phyloP scores from a whole-genome alignment of 2,113 vertebrate genomes.

The Accipiter cooperii region DNA sequence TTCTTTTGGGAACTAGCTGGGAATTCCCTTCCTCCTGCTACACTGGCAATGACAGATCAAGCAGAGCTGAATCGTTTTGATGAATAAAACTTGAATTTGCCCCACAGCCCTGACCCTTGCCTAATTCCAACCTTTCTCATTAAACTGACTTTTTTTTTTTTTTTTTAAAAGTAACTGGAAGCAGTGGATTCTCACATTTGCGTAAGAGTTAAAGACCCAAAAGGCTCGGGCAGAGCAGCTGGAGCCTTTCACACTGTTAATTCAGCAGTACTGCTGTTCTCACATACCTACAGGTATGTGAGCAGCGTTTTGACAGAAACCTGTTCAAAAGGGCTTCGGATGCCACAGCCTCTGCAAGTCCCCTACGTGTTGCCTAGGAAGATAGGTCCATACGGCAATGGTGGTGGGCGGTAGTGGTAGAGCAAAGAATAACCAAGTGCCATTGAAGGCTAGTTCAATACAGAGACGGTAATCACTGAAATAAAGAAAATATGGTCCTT shows the following conservation, averaged over 20 bases:
- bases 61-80: neutral
- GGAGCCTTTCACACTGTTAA: neutral
- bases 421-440: neutral
- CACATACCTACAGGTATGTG: rapidly evolving
- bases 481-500: neutral
- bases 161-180: neutral
- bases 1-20: neutral
- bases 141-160: neutral
- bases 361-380: rapidly evolving
- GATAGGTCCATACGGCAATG: neutral
- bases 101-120: neutral
- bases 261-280: neutral
- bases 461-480: neutral
- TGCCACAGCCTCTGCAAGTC: neutral
- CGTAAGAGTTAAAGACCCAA: neutral
- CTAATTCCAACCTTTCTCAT: neutral
- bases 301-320: neutral
- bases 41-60: neutral
- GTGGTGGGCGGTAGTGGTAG: neutral
- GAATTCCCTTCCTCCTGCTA: neutral
- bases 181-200: neutral
- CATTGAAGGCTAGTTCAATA: neutral
- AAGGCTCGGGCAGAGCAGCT: neutral
- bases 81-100: neutral
- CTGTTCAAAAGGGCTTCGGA: neutral